Conservation (phyloP, 2,888 invertebrate genomes). For the Athrips mouffetella region DNA sequence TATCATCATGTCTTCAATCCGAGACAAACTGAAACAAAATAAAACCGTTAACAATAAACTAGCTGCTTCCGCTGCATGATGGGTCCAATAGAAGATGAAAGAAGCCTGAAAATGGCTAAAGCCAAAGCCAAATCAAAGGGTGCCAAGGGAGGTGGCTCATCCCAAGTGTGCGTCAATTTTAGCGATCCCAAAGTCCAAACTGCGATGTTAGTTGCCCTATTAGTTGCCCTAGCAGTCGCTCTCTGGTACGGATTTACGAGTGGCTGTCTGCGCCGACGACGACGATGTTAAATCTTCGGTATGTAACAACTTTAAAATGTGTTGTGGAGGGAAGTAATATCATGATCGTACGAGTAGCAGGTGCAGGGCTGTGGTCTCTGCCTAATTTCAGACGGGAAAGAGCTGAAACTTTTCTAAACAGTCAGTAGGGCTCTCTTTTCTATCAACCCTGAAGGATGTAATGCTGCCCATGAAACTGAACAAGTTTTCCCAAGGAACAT, state of each 20-base stretch:
- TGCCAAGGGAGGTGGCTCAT: not conserved
- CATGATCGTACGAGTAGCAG: too few relatives aligned
- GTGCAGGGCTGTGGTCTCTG: too few relatives aligned
- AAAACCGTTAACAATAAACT: too few relatives aligned
- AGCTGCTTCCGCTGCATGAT: not conserved
- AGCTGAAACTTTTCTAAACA: too few relatives aligned
- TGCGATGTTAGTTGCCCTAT: conserved; percentile 7
- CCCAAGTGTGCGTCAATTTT: not conserved
- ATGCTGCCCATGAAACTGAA: too few relatives aligned
- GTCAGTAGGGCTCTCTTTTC: too few relatives aligned
- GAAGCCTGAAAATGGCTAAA: not conserved
- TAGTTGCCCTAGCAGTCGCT: conserved; percentile 32
- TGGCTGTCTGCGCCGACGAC: conserved; percentile 41
- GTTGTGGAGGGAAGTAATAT: too few relatives aligned
- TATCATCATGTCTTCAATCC: too few relatives aligned
- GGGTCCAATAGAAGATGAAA: not conserved
- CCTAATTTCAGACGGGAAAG: too few relatives aligned
- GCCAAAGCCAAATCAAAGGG: conserved; percentile 26
- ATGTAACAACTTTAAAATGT: not conserved
- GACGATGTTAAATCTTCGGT: conserved; percentile 21
- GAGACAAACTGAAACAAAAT: too few relatives aligned
- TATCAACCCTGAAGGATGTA: too few relatives aligned
- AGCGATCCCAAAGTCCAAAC: conserved; percentile 7
- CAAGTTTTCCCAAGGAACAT: too few relatives aligned
- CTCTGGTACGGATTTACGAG: conserved; percentile 46